These are phyloP conservation scores for Rhabdomys dilectus DNA, from an alignment of 2,113 vertebrate species.

Conservation along the genomic window DNA sequence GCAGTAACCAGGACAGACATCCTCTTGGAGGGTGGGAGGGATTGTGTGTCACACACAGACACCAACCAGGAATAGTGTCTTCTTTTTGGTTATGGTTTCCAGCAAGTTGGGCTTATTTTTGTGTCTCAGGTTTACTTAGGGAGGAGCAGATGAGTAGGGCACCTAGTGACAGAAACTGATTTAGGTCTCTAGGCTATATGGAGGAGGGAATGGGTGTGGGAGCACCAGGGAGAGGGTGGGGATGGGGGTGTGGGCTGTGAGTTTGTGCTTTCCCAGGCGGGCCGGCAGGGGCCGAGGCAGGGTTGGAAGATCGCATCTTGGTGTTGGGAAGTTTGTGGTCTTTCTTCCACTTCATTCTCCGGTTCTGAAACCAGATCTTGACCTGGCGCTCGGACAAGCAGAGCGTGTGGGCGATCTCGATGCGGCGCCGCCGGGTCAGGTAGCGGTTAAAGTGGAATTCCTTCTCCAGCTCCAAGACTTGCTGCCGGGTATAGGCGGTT, in stretches of 20 bases:
- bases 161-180: conserved; percentile 67
- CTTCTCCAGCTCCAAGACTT: conserved; percentile 99
- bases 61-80: conserved; percentile 68
- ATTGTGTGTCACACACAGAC: conserved; percentile 75
- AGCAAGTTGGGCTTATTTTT: conserved; percentile 74
- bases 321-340: conserved; percentile 99
- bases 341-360: conserved; percentile 99
- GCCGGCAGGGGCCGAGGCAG: conserved; percentile 87
- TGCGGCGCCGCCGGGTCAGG: conserved; percentile 97
- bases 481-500: conserved; percentile 99
- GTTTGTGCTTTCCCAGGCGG: conserved; percentile 91
- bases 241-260: conserved; percentile 83
- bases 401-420: conserved; percentile 98
- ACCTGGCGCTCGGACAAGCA: conserved; percentile 99
- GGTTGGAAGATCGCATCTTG: conserved; percentile 97
- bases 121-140: conserved; percentile 80
- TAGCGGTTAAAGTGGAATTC: conserved; percentile 99
- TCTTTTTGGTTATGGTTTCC: conserved; percentile 80
- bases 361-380: conserved; percentile 99
- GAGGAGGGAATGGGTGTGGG: conserved; percentile 92
- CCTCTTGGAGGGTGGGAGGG: conserved; percentile 66
- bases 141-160: conserved; percentile 52
- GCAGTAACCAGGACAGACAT: conserved; percentile 80
- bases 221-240: conserved; percentile 89
- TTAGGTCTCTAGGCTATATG: conserved; percentile 87